Evolutionary conservation across 2,113 vertebrate genomes (phyloP).

Genomic region (Gracilinanus agilis): DNA sequence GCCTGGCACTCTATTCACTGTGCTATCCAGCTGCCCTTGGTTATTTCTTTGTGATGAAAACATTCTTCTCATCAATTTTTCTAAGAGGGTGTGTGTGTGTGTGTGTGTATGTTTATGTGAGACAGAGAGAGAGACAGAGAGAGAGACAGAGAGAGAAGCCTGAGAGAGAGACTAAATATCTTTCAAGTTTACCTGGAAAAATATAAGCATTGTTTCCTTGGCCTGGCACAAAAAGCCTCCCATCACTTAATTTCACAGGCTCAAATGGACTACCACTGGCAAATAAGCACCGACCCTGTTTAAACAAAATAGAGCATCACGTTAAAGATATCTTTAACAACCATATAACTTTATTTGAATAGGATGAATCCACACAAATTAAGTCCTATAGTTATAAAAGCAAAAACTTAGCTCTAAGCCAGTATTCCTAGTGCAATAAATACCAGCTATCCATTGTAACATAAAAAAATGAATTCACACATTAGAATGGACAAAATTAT

Average conservation of each 20-base stretch:
- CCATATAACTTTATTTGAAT: slow-evolving; percentile 2
- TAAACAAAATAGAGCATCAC: slow-evolving; percentile 20
- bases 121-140: too few relatives aligned
- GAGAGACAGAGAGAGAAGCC: too few relatives aligned
- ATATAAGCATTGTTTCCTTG: slow-evolving; percentile 99
- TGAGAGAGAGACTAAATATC: slow-evolving; percentile 4
- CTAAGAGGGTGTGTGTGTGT: background rate
- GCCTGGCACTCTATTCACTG: too few relatives aligned
- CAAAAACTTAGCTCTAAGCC: background rate
- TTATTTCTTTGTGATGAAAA: background rate
- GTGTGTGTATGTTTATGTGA: rapidly evolving
- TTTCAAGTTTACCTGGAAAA: slow-evolving; percentile 90
- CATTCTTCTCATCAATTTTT: background rate
- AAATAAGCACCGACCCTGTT: slow-evolving; percentile 95
- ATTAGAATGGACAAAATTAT: background rate
- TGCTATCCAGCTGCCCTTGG: background rate
- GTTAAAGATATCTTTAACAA: background rate
- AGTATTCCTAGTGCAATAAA: background rate
- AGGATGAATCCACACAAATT: slow-evolving; percentile 28
- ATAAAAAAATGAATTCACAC: background rate
- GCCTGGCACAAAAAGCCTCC: slow-evolving; percentile 91
- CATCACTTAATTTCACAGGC: slow-evolving; percentile 91
- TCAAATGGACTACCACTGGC: slow-evolving; percentile 97
- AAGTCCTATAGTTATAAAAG: slow-evolving; percentile 8
- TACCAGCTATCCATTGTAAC: background rate